Conservation (phyloP, 2,113 vertebrate species). For the Pycnonotus jocosus region DNA sequence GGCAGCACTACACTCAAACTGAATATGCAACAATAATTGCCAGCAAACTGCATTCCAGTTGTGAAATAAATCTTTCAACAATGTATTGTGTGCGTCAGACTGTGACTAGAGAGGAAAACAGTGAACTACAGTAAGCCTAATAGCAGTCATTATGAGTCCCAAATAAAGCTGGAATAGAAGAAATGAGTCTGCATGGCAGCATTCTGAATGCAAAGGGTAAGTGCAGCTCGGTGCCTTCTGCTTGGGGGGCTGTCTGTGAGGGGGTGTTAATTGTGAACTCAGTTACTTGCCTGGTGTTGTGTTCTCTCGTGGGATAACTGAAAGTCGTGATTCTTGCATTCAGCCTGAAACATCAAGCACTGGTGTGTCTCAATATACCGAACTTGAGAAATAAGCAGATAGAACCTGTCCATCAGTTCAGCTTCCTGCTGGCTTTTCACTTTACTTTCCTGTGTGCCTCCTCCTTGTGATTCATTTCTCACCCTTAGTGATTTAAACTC, state of each 20-base stretch:
- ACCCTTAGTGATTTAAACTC: not conserved
- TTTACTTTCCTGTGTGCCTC: not conserved
- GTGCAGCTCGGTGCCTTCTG: not conserved
- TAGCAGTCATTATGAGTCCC: constrained; percentile 14
- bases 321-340: not conserved
- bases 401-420: not conserved
- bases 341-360: not conserved
- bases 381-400: not conserved
- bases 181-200: not conserved
- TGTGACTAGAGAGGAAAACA: constrained; percentile 43
- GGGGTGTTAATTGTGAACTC: not conserved
- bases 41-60: constrained; percentile 56
- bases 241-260: not conserved
- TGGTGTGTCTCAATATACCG: not conserved
- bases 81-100: constrained; percentile 53
- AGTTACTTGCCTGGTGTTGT: not conserved
- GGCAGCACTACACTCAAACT: constrained; percentile 46
- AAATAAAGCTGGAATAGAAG: not conserved
- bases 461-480: not conserved
- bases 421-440: not conserved
- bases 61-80: constrained; percentile 63
- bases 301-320: not conserved
- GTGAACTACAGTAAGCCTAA: constrained; percentile 13
- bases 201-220: not conserved
- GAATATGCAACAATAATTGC: constrained; percentile 58